Percentiles rank a stretch among this genome's conserved stretches.
Evolutionary conservation across 2,888 invertebrate species (phyloP).

Genomic region (Drosophila diplacantha): DNA sequence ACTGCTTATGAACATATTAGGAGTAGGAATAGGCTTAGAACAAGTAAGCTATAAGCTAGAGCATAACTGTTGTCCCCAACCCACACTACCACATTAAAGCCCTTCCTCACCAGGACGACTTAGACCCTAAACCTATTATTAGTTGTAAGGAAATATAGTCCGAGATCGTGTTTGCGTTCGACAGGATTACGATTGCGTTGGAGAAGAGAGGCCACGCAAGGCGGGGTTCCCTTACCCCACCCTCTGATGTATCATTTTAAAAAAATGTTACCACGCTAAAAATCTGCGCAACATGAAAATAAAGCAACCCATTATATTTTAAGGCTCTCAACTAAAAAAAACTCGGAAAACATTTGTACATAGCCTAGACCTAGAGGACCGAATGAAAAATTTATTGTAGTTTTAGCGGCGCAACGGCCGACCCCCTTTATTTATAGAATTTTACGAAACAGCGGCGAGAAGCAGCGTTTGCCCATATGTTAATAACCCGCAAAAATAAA

Average conservation of each 20-base stretch:
- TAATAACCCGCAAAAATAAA: slow-evolving; percentile 50
- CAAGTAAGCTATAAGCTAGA: slow-evolving; percentile 65
- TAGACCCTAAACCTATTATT: slow-evolving; percentile 13
- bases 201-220: not conserved
- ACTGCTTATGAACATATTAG: slow-evolving; percentile 54
- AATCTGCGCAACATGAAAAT: slow-evolving; percentile 30
- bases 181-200: slow-evolving; percentile 4
- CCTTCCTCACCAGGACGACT: slow-evolving; percentile 1
- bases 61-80: slow-evolving; percentile 43
- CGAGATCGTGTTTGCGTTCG: slow-evolving; percentile 8
- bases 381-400: slow-evolving; percentile 29
- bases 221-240: too few species aligned
- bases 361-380: slow-evolving; percentile 29
- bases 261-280: slow-evolving; percentile 46
- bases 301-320: slow-evolving; percentile 42
- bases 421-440: slow-evolving; percentile 25
- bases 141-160: slow-evolving; percentile 12
- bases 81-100: not conserved
- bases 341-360: slow-evolving; percentile 22
- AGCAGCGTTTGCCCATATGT: slow-evolving; percentile 48
- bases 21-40: slow-evolving; percentile 54
- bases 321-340: slow-evolving; percentile 22
- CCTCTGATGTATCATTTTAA: slow-evolving; percentile 45
- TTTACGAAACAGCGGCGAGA: slow-evolving; percentile 13
- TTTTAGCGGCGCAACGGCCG: slow-evolving; percentile 14